Evolutionary conservation across 2,113 vertebrate species (phyloP), one percentile per base, ranked within the genome.

Genomic region (Lates calcarifer): DNA sequence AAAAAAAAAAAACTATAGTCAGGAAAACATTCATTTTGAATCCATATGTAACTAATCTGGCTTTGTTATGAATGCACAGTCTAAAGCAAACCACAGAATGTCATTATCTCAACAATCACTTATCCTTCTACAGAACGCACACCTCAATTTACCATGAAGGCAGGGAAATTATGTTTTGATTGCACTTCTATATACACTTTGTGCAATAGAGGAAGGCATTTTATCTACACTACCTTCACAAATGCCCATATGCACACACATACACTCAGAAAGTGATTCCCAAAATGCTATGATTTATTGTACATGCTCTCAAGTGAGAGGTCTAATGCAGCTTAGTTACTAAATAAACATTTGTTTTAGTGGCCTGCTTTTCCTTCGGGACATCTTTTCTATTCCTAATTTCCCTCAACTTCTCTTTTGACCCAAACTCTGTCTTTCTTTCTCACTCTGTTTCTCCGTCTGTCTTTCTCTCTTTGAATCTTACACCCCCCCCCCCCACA

Each of bases 301-400:
- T 62, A 22, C 75, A 84, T 83, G 51, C 58, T 83, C 92, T 90
- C 43, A 87, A 75, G 77, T 88, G 69, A 78, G 76, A 56, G 53
- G 22, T 86, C 74, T 90, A 77, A 85, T 85, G 71, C 76, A 65
- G 83, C 81, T 77, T 82, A 84, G 85, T 90, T 87, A 86, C 85
- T 88, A 85, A 85, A 84, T 83, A 87, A 93, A 93, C 87, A 87
- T 91, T 91, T 87, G 67, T 91, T 85, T 78, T 55, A 79, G 83
- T 65, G 82, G 82, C 77, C 81, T 77, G 43, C 47, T 71, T 65
- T 74, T 45, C 85, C 86, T 81, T 12, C 10, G 84, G 86, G 85
- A 86, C 58, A 33, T 56, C 43, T 62, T 79, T 81, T 85, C 63
- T 81, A 68, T 67, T 77, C 67, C 69, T 78, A 74, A 81, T 88